A percentile compares a stretch with the other conserved stretches of the same genome.
Evolutionary conservation across 2,888 invertebrate genomes (phyloP).

Genomic region (Bugulina stolonifera): DNA sequence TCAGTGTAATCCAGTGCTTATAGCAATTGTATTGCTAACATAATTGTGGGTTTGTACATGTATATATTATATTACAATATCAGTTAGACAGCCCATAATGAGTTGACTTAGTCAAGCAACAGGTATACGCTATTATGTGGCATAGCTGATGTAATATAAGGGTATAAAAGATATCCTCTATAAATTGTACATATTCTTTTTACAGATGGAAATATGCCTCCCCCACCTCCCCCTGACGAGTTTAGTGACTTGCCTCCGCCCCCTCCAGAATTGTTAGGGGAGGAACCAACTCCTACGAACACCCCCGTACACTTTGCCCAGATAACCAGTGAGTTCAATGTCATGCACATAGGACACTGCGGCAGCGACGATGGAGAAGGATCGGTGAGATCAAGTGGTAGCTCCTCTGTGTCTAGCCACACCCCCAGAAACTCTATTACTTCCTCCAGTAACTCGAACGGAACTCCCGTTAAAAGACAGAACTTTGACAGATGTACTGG

Average conservation of each 20-base stretch:
- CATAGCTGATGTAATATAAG: no score
- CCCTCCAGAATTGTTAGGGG: constrained; percentile 37
- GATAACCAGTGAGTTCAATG: background rate
- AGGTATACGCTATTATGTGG: no score
- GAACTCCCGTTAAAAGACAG: constrained; percentile 10
- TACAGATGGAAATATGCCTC: constrained; percentile 41
- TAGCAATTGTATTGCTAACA: no score
- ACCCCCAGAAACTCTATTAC: constrained; percentile 5
- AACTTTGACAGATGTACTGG: constrained; percentile 16
- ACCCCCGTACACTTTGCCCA: constrained; percentile 24
- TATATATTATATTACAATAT: no score
- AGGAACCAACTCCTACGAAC: constrained; percentile 21
- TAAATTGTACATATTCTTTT: background rate
- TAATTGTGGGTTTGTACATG: no score
- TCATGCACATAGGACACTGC: constrained; percentile 14
- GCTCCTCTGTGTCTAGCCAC: constrained; percentile 4
- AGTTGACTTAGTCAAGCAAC: no score
- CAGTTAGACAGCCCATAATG: no score
- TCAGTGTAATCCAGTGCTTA: no score
- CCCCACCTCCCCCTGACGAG: constrained; percentile 66
- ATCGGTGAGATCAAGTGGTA: background rate
- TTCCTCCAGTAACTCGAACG: background rate
- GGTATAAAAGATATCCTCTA: no score
- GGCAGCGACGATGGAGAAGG: constrained; percentile 19
- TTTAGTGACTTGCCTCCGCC: constrained; percentile 40